A percentile compares a stretch with the other conserved stretches of the same genome.
Evolutionary conservation across 2,888 invertebrate species (phyloP).

Genomic region (Diogma glabrata): DNA sequence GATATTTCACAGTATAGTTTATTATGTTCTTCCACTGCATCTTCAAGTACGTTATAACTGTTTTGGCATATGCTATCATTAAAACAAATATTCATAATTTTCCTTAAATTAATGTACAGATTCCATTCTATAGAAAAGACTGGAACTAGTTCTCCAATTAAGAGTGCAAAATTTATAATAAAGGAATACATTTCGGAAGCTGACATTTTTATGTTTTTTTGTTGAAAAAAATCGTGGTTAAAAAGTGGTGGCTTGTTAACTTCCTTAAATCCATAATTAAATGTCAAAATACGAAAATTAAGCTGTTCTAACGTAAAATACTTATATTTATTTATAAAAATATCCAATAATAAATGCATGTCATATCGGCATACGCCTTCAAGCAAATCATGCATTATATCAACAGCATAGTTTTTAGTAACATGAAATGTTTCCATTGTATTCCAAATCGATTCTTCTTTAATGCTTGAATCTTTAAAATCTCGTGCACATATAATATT

Average conservation of each 20-base stretch:
- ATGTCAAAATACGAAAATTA: slow-evolving; percentile 6
- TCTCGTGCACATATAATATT: no score
- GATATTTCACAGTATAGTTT: slow-evolving; percentile 14
- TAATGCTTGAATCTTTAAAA: slow-evolving; percentile 4
- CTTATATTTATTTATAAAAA: background rate
- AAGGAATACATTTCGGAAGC: slow-evolving; percentile 11
- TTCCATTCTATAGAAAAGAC: slow-evolving; percentile 1
- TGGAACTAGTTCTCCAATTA: slow-evolving; percentile 10
- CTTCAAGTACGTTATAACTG: slow-evolving; percentile 6
- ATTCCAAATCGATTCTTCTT: slow-evolving; percentile 12
- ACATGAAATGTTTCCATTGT: slow-evolving; percentile 9
- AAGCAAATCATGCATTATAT: slow-evolving; percentile 13
- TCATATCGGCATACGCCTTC: slow-evolving; percentile 13
- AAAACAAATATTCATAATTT: slow-evolving; percentile 9
- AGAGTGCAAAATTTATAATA: slow-evolving; percentile 3
- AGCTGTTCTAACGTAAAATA: slow-evolving; percentile 8
- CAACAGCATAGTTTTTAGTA: slow-evolving; percentile 9
- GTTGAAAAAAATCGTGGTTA: slow-evolving; percentile 1
- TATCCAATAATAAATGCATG: background rate
- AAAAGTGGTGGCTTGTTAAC: slow-evolving; percentile 10
- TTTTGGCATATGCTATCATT: no score
- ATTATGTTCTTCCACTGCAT: slow-evolving; percentile 18
- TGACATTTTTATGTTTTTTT: slow-evolving; percentile 9
- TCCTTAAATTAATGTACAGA: background rate
- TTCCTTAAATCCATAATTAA: no score